Evolutionary conservation across 2,113 vertebrate genomes (phyloP).

Genomic region (Scomber scombrus): DNA sequence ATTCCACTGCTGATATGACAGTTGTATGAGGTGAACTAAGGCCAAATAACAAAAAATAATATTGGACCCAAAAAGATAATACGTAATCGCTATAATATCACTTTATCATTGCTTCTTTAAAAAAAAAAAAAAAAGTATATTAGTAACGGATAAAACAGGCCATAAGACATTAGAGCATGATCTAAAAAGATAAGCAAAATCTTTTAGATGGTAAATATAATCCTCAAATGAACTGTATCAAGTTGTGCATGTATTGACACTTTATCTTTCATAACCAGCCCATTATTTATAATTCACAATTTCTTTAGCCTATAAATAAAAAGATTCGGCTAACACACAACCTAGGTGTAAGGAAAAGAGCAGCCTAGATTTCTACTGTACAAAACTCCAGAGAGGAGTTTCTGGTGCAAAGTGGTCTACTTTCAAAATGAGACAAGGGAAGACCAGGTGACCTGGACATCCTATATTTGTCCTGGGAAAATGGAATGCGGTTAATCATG

Average conservation of each 20-base stretch:
- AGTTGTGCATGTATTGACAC: background rate
- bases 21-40: background rate
- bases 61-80: background rate
- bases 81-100: background rate
- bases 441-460: constrained; percentile 52
- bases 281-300: background rate
- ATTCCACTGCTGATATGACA: background rate
- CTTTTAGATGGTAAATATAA: background rate
- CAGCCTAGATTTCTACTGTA: constrained; percentile 56
- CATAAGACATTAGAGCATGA: too few species aligned
- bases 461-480: constrained; percentile 64
- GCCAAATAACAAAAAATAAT: too few species aligned
- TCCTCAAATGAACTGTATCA: background rate
- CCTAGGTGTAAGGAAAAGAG: constrained; percentile 5
- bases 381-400: constrained; percentile 48
- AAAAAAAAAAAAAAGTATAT: background rate
- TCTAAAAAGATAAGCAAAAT: background rate
- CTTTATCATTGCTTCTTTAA: too few species aligned
- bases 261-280: too few species aligned
- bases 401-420: constrained; percentile 59
- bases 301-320: constrained; percentile 2
- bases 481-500: constrained; percentile 20
- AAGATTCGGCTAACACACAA: background rate
- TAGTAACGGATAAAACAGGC: background rate
- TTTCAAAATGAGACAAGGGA: constrained; percentile 66